Evolutionary conservation across 2,888 invertebrate species (phyloP).

Genomic region (Omphaloscelis lunosa): DNA sequence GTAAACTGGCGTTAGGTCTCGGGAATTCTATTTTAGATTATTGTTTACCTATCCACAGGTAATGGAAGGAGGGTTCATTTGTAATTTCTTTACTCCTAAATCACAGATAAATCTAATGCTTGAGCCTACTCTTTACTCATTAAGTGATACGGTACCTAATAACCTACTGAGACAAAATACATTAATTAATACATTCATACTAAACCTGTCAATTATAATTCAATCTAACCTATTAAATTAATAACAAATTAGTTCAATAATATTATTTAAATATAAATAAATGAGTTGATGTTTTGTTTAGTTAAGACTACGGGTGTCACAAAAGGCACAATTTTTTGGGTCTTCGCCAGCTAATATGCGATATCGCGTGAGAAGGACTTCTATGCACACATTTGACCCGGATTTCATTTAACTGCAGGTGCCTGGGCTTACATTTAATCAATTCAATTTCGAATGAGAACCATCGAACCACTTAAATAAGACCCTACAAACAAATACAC

Average conservation of each 20-base stretch:
- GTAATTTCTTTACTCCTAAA: not conserved
- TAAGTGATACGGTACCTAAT: not conserved
- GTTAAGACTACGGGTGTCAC: not conserved
- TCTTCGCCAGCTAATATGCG: conserved; percentile 2
- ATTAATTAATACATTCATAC: conserved; percentile 6
- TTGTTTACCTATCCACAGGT: not conserved
- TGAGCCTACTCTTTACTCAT: not conserved
- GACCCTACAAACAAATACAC: conserved; percentile 37
- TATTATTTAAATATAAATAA: not conserved
- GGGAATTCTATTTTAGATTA: not conserved
- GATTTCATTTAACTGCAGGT: not conserved
- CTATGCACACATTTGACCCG: conserved; percentile 8
- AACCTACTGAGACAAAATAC: not conserved
- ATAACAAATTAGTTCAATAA: not conserved
- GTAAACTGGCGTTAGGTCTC: not conserved
- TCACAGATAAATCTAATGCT: not conserved
- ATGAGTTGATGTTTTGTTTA: not conserved
- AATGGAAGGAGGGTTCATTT: not conserved
- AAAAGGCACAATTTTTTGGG: not conserved
- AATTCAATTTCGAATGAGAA: conserved; percentile 8
- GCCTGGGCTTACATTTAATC: conserved; percentile 5
- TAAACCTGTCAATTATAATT: conserved; percentile 4
- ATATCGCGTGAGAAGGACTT: conserved; percentile 14
- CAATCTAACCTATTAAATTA: not conserved
- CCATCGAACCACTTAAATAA: conserved; percentile 24